A percentile compares a stretch with the other conserved stretches of the same genome.
Conservation (phyloP, 2,797 vertebrate genomes). For the Sebastes wilsoni region DNA sequence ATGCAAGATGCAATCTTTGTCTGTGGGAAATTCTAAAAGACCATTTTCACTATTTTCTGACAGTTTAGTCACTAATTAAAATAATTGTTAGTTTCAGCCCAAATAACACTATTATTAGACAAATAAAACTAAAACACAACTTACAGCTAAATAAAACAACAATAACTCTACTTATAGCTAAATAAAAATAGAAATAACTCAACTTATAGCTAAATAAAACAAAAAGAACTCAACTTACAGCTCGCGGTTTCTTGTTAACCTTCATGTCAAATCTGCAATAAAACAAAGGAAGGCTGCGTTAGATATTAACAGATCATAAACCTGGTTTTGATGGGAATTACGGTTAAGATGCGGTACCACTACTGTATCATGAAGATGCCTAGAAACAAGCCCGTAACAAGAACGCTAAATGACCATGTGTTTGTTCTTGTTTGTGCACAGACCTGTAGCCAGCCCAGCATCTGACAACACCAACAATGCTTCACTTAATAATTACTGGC, state of each 20-base stretch:
- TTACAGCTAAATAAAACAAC: conserved; percentile 84
- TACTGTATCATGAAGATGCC: conserved; percentile 45
- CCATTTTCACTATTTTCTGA: neutral
- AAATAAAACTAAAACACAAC: conserved; percentile 55
- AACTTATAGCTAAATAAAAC: conserved; percentile 86
- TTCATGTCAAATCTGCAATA: conserved; percentile 96
- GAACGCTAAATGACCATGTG: conserved; percentile 37
- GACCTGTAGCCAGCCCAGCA: conserved; percentile 24
- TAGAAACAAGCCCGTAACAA: conserved; percentile 49
- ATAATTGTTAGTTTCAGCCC: neutral
- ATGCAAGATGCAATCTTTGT: neutral
- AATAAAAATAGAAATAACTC: neutral
- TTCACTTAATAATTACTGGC: neutral
- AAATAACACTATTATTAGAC: conserved; percentile 19
- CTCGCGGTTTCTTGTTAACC: conserved; percentile 98
- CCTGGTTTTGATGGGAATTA: neutral
- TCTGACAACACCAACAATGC: conserved; percentile 35
- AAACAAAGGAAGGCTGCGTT: conserved; percentile 67
- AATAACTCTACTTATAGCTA: conserved; percentile 87
- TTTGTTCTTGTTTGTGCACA: conserved; percentile 40
- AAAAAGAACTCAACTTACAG: conserved; percentile 84
- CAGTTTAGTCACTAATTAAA: neutral
- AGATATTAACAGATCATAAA: conserved; percentile 68
- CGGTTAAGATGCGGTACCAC: conserved; percentile 28
- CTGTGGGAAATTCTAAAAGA: neutral